Evolutionary conservation across 1,140 invertebrate genomes (phyloP).

Genomic region (Drosophila orena): DNA sequence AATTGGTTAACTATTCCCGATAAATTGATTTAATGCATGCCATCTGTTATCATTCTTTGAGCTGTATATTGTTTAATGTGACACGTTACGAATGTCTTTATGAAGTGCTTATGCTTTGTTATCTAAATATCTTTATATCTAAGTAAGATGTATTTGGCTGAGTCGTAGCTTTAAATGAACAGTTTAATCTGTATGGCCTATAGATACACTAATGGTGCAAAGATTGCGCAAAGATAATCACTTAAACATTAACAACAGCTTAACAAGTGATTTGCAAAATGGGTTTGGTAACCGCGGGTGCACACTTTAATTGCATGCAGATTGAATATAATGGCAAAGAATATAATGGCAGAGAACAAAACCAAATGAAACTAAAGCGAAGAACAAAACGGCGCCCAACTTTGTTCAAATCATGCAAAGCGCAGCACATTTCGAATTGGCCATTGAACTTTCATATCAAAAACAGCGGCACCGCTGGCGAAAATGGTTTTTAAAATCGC

Average conservation of each 20-base stretch:
- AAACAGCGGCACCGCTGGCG: slow-evolving; percentile 35
- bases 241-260: slow-evolving; percentile 4
- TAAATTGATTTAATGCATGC: background rate
- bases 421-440: slow-evolving; percentile 63
- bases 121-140: too few relatives aligned
- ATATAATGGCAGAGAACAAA: slow-evolving; percentile 25
- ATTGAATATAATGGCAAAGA: slow-evolving; percentile 5
- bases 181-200: too few relatives aligned
- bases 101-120: too few relatives aligned
- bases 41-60: background rate
- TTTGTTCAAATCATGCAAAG: slow-evolving; percentile 41
- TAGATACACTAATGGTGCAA: too few relatives aligned
- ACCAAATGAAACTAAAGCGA: slow-evolving; percentile 21
- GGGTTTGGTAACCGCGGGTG: slow-evolving; percentile 19
- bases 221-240: slow-evolving; percentile 8
- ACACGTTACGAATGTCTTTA: too few relatives aligned
- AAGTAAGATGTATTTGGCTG: too few relatives aligned
- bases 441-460: slow-evolving; percentile 78
- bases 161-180: too few relatives aligned
- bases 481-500: slow-evolving; percentile 64
- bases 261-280: slow-evolving; percentile 7
- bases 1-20: background rate
- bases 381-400: slow-evolving; percentile 51
- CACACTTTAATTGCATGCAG: slow-evolving; percentile 49
- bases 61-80: background rate